Percentiles rank a stretch among this genome's conserved stretches.
Conservation (phyloP, 2,113 vertebrate species). For the Microcebus lehilahytsara region DNA sequence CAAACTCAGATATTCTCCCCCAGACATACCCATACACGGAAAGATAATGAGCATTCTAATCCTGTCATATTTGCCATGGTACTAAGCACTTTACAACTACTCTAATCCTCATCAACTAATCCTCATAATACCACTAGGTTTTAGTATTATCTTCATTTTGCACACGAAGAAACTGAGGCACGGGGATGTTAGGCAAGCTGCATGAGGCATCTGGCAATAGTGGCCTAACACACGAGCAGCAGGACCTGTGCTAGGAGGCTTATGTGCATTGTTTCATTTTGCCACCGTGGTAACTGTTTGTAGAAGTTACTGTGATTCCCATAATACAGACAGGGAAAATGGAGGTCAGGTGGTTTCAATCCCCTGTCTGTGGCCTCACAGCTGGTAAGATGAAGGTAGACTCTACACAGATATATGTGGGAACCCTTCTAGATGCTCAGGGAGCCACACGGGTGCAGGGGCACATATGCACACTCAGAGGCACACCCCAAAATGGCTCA, state of each 20-base stretch:
- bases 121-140: neutral
- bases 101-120: neutral
- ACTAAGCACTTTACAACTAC: neutral
- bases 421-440: neutral
- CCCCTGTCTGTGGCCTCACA: neutral
- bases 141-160: neutral
- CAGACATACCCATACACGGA: neutral
- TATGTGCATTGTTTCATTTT: neutral
- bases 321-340: neutral
- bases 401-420: neutral
- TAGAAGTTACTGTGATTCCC: neutral
- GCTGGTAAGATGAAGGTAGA: neutral
- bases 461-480: neutral
- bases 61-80: neutral
- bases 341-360: neutral
- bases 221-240: neutral
- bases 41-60: slow-evolving; percentile 39
- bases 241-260: neutral
- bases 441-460: neutral
- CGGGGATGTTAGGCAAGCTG: neutral
- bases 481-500: neutral
- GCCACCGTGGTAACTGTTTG: neutral
- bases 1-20: neutral
- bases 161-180: neutral
- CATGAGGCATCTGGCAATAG: neutral